Percentiles rank a stretch among this genome's conserved stretches.
These are phyloP conservation scores for Lagria hirta DNA, from an alignment of 2,888 invertebrate species.

Conservation along the genomic window DNA sequence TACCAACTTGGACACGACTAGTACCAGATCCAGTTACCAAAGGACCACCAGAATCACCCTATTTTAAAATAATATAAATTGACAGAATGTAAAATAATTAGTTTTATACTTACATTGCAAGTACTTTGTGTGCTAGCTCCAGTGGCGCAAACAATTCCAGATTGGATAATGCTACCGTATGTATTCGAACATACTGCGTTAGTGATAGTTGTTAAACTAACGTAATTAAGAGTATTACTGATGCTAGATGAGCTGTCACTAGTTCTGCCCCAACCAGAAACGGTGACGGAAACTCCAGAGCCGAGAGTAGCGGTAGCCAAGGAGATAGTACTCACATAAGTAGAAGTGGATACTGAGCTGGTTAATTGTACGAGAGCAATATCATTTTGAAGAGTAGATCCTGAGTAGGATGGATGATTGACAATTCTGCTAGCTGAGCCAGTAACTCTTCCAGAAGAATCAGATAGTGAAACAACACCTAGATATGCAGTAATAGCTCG, in stretches of 20 bases:
- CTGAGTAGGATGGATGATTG: constrained; percentile 7
- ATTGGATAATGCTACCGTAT: constrained; percentile 8
- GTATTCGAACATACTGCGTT: constrained; percentile 5
- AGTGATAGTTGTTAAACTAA: constrained; percentile 5
- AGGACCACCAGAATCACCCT: constrained; percentile 19
- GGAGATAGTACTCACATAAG: too few relatives aligned
- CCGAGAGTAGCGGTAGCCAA: too few relatives aligned
- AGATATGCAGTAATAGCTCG: constrained; percentile 5
- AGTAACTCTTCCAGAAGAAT: neutral
- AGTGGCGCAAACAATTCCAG: constrained; percentile 5
- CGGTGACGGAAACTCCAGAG: too few relatives aligned
- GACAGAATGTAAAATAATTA: too few relatives aligned
- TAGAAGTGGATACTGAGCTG: neutral
- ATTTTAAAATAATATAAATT: too few relatives aligned
- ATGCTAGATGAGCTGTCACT: neutral
- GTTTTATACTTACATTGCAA: constrained; percentile 8
- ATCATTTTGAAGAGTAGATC: constrained; percentile 11
- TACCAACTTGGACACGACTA: constrained; percentile 6
- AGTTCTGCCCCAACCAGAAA: too few relatives aligned
- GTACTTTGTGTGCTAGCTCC: constrained; percentile 4
- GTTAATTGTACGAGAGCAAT: constrained; percentile 11
- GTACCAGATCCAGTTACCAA: neutral
- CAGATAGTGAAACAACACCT: constrained; percentile 4
- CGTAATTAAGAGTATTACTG: constrained; percentile 8
- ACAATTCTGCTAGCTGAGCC: constrained; percentile 9